Base-by-base conservation (phyloP, 2,888 invertebrate species). In the Thyatira batis region DNA sequence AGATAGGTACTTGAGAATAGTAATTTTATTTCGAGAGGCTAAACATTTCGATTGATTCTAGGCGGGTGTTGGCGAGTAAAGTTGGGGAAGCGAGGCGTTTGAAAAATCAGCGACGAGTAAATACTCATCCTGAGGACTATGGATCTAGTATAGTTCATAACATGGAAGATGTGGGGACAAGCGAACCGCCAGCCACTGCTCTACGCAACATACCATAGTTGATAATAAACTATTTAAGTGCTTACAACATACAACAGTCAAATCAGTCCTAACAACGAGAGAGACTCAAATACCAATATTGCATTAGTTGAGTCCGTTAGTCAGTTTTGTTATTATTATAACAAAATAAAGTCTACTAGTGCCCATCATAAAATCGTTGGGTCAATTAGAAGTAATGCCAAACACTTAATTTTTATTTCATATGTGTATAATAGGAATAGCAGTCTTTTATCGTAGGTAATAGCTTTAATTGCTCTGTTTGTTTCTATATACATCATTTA, bases 31-130 rank as follows among this genome's bases (percentile, higher is more conserved):
- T n/a, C n/a, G n/a, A n/a, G n/a, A n/a, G n/a, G n/a, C n/a, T n/a
- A 44, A 13, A 39, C 4, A 51, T 51, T 20, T 28, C 46, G 45
- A 45, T 55, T 60, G 50, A 61, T 87, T 85, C 50, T 78, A 94
- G 94, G 67, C 87, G 92, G 69, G 64, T 93, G 65, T 67, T 88
- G 56, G 84, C 84, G 69, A 89, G 84, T 65, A 88, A 84, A 76
- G 85, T 88, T 70, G 82, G 76, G 2, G 81, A 84, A 60, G 83
- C 80, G 11, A 90, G 84, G 63, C 79, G 86, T 23, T 65, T 79
- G 60, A 89, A 83, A 63, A 81, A 65, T 27, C 78, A 84, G 48
- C 73, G 83, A 49, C 73, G 83, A 53, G 73, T 69, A 23, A 82
- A 80, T 52, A 67, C 65, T 11, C 71, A 75, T 20, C 71, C 78